Evolutionary conservation across 2,797 vertebrate species (phyloP).

Genomic region (Limosa lapponica): DNA sequence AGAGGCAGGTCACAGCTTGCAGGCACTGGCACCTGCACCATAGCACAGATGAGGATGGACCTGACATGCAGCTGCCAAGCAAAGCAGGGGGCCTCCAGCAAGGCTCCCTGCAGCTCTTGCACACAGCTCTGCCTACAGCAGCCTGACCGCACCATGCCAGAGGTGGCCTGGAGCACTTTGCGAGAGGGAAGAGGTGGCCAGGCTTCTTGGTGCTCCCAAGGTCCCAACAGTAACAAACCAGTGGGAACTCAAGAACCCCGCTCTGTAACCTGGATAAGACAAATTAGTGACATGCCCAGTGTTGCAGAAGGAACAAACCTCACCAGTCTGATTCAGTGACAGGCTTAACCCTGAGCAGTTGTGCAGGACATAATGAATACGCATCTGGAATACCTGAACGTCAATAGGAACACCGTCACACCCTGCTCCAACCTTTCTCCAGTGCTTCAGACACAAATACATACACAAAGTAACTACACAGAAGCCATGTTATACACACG

Average conservation of each 20-base stretch:
- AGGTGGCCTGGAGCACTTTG: not conserved
- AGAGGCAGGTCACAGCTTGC: not conserved
- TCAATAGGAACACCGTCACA: not conserved
- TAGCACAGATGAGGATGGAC: not conserved
- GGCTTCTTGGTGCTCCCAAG: fast-evolving
- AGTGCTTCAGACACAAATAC: not conserved
- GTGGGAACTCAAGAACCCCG: not conserved
- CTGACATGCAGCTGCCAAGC: not conserved
- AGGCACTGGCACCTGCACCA: not conserved
- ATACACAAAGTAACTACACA: not conserved
- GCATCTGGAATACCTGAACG: not conserved
- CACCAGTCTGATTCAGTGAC: not conserved
- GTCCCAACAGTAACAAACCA: not conserved
- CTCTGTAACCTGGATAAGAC: not conserved
- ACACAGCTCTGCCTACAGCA: not conserved
- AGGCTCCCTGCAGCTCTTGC: not conserved
- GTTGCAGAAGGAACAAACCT: not conserved
- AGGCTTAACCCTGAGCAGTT: not conserved
- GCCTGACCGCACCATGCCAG: fast-evolving
- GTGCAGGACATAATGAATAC: not conserved
- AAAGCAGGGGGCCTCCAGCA: fast-evolving
- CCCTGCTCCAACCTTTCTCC: not conserved
- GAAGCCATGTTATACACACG: not conserved
- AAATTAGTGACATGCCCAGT: not conserved
- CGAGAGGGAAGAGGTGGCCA: not conserved